Evolutionary conservation across 2,797 vertebrate species (phyloP), one percentile per base, ranked within the genome.

Genomic region (Steatocranus sp.): DNA sequence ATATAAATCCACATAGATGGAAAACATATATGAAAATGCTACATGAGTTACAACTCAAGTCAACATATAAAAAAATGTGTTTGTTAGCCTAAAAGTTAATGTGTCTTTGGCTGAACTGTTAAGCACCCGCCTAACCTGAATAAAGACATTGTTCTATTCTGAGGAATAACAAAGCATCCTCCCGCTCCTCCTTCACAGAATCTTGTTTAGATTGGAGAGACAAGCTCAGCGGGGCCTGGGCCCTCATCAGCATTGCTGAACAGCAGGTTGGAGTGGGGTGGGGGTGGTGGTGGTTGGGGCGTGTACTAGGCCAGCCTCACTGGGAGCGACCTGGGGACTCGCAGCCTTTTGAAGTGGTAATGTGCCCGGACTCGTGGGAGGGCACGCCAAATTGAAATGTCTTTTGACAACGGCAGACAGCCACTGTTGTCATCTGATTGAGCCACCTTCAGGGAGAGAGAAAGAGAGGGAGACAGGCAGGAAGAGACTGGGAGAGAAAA

Each of bases 281-380:
- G 83, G 76, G 17, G 75, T 27, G 3, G 63, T 7, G 75, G 70
- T 56, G 77, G 68, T 73, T 73, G 43, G 77, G 32, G 50, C 63
- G 58, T 18, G 43, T 53, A 74, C 80, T 53, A 18, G 85, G 76
- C 61, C 87, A 63, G 36, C 48, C 88, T 87, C 85, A 81, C 80
- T 25, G 85, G 91, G 91, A 88, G 81, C 86, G 75, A 95, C 95
- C 95, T 90, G 88, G 87, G 92, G 91, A 93, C 84, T 85, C 32
- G 11, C 87, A 81, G 91, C 89, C 90, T 93, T 94, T 95, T 95
- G 95, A 96, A 96, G 94, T 96, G 96, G 75, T 95, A 96, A 96
- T 96, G 92, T 94, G 73, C 90, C 83, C 9, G 14, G 79, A 87
- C 94, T 85, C 83, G 1, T 80, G 87, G 92, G 94, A 95, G 82